A percentile compares a stretch with the other conserved stretches of the same genome.
phyloP scores from a whole-genome alignment of 2,888 invertebrate species.

The Zygothrica quintamaculata region DNA sequence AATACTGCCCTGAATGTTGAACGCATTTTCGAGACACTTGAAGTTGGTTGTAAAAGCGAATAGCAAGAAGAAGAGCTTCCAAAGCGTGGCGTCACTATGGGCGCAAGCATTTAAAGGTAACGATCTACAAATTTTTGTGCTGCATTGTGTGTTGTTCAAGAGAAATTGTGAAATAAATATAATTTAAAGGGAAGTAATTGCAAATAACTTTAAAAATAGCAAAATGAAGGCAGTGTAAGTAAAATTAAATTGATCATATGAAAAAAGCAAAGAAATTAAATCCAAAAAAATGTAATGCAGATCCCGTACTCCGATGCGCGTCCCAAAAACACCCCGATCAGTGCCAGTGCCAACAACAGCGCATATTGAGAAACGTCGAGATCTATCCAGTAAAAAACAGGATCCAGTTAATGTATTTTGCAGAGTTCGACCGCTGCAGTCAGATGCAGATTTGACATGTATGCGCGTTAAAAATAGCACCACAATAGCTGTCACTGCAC shows the following conservation, averaged over 20 bases:
- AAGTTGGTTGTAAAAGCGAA: slow-evolving; percentile 31
- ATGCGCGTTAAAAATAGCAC: slow-evolving; percentile 89
- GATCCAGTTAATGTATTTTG: slow-evolving; percentile 96
- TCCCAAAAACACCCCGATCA: slow-evolving; percentile 61
- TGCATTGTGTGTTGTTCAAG: neutral
- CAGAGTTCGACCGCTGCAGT: slow-evolving; percentile 91
- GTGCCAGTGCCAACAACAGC: slow-evolving; percentile 24
- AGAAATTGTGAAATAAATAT: neutral
- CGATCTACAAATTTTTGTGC: slow-evolving; percentile 29
- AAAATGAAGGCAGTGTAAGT: slow-evolving; percentile 72
- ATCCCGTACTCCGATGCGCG: slow-evolving; percentile 79
- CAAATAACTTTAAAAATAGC: slow-evolving; percentile 3
- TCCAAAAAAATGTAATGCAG: slow-evolving; percentile 37
- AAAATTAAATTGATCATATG: neutral
- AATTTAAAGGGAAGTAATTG: neutral
- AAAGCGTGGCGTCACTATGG: slow-evolving; percentile 71
- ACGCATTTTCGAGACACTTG: slow-evolving; percentile 26
- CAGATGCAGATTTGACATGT: slow-evolving; percentile 88
- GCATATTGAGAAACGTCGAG: slow-evolving; percentile 50
- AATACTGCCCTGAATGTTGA: slow-evolving; percentile 2
- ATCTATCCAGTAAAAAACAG: slow-evolving; percentile 77
- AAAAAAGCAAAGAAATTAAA: too few relatives aligned
- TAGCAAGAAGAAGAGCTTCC: slow-evolving; percentile 20
- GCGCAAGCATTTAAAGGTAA: slow-evolving; percentile 72
- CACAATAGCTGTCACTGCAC: slow-evolving; percentile 88